A percentile compares a stretch with the other conserved stretches of the same genome.
phyloP scores from a whole-genome alignment of 1,140 invertebrate species.

The Camponotus pennsylvanicus region DNA sequence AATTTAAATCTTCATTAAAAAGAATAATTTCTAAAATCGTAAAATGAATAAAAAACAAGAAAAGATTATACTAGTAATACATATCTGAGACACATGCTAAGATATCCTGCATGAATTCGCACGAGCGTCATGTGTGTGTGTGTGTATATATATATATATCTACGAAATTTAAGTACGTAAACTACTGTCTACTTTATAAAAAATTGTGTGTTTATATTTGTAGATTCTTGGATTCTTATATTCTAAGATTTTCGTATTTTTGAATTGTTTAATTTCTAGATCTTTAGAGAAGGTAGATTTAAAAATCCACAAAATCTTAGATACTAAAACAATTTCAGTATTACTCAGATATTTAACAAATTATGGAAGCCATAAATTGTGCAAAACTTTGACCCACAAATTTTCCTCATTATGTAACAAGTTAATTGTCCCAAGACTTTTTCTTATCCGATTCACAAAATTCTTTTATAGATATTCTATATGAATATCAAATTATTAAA shows the following conservation, averaged over 20 bases:
- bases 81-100: background rate
- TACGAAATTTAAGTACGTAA: conserved; percentile 50
- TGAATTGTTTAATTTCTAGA: background rate
- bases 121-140: background rate
- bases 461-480: conserved; percentile 8
- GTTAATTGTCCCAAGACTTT: background rate
- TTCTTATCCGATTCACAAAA: background rate
- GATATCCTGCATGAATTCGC: conserved; percentile 12
- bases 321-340: conserved; percentile 18
- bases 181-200: conserved; percentile 35
- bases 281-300: conserved; percentile 1
- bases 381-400: background rate
- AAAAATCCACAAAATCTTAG: conserved; percentile 21
- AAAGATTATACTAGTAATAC: background rate
- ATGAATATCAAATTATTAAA: conserved; percentile 11
- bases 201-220: conserved; percentile 20
- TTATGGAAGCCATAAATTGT: conserved; percentile 18
- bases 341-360: background rate
- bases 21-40: background rate
- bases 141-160: background rate
- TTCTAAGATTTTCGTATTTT: background rate
- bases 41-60: background rate
- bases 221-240: conserved; percentile 28
- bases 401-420: conserved; percentile 10
- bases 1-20: background rate